These are phyloP conservation scores for Dufourea novaeangliae DNA, from an alignment of 1,140 invertebrate species.

Conservation along the genomic window DNA sequence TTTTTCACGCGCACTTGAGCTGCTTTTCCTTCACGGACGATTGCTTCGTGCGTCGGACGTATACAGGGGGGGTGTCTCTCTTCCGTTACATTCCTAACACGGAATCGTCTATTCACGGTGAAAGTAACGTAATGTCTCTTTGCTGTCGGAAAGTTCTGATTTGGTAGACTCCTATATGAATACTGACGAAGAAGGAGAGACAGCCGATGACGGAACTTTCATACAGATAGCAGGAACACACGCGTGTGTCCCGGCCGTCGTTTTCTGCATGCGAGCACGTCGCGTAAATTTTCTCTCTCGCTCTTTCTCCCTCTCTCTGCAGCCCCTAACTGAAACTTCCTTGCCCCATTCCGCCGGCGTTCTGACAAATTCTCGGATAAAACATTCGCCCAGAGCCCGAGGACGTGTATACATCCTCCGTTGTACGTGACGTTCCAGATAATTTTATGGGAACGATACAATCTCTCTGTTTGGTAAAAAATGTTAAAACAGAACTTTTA, in stretches of 20 bases:
- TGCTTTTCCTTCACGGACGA: not conserved
- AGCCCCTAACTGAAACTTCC: not conserved
- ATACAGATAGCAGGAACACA: slow-evolving; percentile 24
- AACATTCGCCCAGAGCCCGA: slow-evolving; percentile 36
- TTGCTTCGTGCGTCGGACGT: not conserved
- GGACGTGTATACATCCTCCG: slow-evolving; percentile 30
- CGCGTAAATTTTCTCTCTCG: slow-evolving; percentile 56
- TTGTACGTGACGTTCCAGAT: slow-evolving; percentile 40
- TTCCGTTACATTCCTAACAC: slow-evolving; percentile 3
- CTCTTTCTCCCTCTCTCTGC: not conserved
- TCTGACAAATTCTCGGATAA: slow-evolving; percentile 56
- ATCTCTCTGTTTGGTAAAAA: not conserved
- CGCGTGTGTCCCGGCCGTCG: slow-evolving; percentile 17
- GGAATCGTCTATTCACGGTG: slow-evolving; percentile 30
- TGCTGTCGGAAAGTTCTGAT: slow-evolving; percentile 44
- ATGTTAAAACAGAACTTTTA: not conserved
- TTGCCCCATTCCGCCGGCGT: not conserved
- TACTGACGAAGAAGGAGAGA: slow-evolving; percentile 48
- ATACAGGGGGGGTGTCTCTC: slow-evolving; percentile 4
- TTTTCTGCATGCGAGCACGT: slow-evolving; percentile 56
- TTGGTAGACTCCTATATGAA: slow-evolving; percentile 43
- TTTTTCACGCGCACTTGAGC: not conserved
- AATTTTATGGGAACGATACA: slow-evolving; percentile 13
- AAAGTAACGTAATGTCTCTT: slow-evolving; percentile 39
- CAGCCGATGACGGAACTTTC: slow-evolving; percentile 50